phyloP scores from a whole-genome alignment of 2,113 vertebrate species.

The Mugil cephalus region DNA sequence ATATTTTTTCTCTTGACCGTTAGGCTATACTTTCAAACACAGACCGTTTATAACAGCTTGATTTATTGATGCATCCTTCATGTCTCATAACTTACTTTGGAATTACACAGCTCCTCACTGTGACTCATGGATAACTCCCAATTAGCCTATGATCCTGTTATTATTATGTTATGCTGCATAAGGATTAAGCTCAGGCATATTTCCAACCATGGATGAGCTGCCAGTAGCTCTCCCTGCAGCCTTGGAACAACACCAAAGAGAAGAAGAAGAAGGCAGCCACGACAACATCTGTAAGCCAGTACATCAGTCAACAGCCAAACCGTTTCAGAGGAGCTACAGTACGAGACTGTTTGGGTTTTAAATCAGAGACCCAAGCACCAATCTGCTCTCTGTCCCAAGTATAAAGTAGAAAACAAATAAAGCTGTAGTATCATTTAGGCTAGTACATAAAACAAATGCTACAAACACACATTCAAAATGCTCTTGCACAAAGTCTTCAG shows the following conservation, averaged over 20 bases:
- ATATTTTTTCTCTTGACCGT: neutral
- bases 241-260: neutral
- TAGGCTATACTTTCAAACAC: neutral
- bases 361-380: no score
- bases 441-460: no score
- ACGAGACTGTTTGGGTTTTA: no score
- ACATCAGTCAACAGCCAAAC: neutral
- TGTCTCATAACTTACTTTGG: neutral
- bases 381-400: no score
- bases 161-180: neutral
- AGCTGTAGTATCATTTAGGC: no score
- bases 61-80: constrained; percentile 7
- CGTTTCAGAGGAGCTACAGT: neutral
- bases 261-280: neutral
- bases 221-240: constrained; percentile 10
- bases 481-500: no score
- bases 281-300: neutral
- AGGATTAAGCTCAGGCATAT: neutral
- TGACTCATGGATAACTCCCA: neutral
- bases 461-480: no score
- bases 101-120: constrained; percentile 9
- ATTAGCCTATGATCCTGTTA: constrained; percentile 14
- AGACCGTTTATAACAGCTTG: neutral
- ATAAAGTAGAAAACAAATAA: no score
- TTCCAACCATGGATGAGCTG: neutral